Conservation (phyloP, 2,888 invertebrate genomes). For the Pristionchus mayeri region DNA sequence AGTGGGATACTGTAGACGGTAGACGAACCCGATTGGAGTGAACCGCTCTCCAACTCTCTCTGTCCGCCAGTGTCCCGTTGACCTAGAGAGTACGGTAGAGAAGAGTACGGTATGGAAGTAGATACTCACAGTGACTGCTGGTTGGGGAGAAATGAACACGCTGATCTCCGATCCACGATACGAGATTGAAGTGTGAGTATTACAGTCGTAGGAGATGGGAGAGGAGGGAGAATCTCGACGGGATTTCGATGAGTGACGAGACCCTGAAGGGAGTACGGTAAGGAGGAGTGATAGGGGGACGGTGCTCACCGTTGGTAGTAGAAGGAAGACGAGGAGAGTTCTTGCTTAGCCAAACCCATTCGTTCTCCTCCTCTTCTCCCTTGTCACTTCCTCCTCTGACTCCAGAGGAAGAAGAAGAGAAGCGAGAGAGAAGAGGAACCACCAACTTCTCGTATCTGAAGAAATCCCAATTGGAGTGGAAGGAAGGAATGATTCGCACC, state of each 20-base stretch:
- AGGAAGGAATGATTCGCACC: neutral
- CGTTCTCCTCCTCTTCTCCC: conserved; percentile 66
- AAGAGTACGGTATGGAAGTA: neutral
- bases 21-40: conserved; percentile 37
- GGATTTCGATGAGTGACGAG: conserved; percentile 43
- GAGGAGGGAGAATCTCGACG: conserved; percentile 37
- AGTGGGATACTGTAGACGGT: neutral
- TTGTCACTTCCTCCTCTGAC: conserved; percentile 36
- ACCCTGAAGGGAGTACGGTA: neutral
- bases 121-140: conserved; percentile 56
- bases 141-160: conserved; percentile 70
- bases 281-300: neutral
- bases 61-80: conserved; percentile 44
- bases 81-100: conserved; percentile 26
- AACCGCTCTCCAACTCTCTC: conserved; percentile 48
- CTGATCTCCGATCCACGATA: conserved; percentile 74
- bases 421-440: conserved; percentile 68
- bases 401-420: conserved; percentile 63
- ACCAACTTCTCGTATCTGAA: conserved; percentile 73
- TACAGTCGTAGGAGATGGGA: conserved; percentile 56
- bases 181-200: conserved; percentile 64
- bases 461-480: neutral
- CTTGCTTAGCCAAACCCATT: conserved; percentile 70
- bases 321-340: conserved; percentile 14
- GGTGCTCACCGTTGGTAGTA: neutral